A percentile compares a stretch with the other conserved stretches of the same genome.
phyloP scores from a whole-genome alignment of 2,888 invertebrate genomes.

The Cheilosia variabilis region DNA sequence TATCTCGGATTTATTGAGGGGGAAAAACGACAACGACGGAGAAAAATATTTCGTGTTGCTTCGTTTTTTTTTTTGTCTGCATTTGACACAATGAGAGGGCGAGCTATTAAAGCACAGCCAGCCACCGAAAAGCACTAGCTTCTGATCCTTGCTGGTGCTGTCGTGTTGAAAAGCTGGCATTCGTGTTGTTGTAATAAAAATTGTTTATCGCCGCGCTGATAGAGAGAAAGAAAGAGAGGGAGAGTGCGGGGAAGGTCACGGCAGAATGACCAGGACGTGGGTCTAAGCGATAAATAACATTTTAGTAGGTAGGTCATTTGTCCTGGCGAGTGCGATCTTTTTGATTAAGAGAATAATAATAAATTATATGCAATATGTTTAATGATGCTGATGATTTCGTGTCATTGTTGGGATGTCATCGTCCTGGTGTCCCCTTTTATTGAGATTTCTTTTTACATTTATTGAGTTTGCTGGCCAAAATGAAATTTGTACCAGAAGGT shows the following conservation, averaged over 20 bases:
- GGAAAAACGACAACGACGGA: slow-evolving; percentile 42
- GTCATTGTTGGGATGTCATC: slow-evolving; percentile 32
- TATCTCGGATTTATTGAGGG: slow-evolving; percentile 73
- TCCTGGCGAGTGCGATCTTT: slow-evolving; percentile 67
- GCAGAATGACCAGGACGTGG: slow-evolving; percentile 39
- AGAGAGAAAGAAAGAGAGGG: neutral
- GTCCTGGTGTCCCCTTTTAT: slow-evolving; percentile 24
- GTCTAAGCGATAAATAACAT: slow-evolving; percentile 65
- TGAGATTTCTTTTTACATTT: slow-evolving; percentile 49
- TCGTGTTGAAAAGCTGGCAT: slow-evolving; percentile 48
- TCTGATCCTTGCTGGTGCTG: slow-evolving; percentile 52
- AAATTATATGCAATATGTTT: slow-evolving; percentile 75
- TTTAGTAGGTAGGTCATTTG: slow-evolving; percentile 65
- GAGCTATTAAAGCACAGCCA: slow-evolving; percentile 45
- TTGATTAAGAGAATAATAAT: slow-evolving; percentile 74
- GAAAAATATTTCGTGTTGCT: slow-evolving; percentile 2
- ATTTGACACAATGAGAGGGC: slow-evolving; percentile 25
- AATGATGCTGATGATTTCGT: slow-evolving; percentile 72
- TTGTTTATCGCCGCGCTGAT: slow-evolving; percentile 48
- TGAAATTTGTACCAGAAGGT: slow-evolving; percentile 31
- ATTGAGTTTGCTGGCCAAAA: slow-evolving; percentile 27
- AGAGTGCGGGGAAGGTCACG: neutral
- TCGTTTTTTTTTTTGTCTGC: slow-evolving; percentile 8
- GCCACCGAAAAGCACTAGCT: slow-evolving; percentile 31
- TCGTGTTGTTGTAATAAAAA: slow-evolving; percentile 67